These are phyloP conservation scores for Agapornis canus DNA, from an alignment of 2,797 vertebrate genomes.

Conservation along the genomic window DNA sequence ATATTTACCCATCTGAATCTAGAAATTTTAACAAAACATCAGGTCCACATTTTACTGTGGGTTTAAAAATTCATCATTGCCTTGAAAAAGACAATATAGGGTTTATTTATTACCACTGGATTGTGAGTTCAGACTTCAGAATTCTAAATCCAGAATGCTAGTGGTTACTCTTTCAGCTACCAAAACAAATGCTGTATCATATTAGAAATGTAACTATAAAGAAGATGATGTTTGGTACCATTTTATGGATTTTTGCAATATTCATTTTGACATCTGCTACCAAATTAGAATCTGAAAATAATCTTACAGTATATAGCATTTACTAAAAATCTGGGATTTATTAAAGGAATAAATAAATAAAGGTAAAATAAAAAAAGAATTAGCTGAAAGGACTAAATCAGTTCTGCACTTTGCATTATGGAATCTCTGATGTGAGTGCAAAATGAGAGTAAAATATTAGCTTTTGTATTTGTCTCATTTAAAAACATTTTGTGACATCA, in stretches of 20 bases:
- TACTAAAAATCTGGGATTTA: background rate
- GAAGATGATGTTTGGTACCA: background rate
- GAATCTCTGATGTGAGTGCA: background rate
- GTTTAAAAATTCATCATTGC: background rate
- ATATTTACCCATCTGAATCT: background rate
- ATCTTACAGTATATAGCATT: background rate
- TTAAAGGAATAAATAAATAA: background rate
- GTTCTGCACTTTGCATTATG: background rate
- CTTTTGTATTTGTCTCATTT: background rate
- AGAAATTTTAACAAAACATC: background rate
- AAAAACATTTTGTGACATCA: background rate
- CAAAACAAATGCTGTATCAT: background rate
- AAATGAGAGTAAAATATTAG: background rate
- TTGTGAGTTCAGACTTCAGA: background rate
- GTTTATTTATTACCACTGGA: background rate
- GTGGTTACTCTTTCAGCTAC: background rate
- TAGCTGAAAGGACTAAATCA: background rate
- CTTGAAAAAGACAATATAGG: background rate
- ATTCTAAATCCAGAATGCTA: background rate
- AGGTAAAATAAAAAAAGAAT: background rate
- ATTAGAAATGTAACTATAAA: background rate
- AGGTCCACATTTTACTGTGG: background rate
- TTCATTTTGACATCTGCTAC: background rate
- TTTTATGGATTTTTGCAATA: background rate
- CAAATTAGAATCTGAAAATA: constrained; percentile 2